Evolutionary conservation across 2,888 invertebrate species (phyloP).

Genomic region (Limenitis camilla): DNA sequence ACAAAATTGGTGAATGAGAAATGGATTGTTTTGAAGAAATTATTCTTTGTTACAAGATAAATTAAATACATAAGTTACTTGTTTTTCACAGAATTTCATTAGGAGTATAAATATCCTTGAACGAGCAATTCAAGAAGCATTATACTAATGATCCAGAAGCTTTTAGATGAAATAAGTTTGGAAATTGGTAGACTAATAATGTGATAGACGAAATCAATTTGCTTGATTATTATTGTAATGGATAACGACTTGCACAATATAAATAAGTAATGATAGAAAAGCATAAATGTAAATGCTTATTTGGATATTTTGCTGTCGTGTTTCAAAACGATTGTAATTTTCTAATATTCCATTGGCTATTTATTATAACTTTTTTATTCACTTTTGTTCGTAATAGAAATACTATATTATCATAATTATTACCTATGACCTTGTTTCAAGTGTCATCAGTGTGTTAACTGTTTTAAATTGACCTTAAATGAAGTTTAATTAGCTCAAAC

Average conservation of each 20-base stretch:
- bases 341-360: too few relatives aligned
- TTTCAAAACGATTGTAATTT: too few relatives aligned
- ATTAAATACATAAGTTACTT: not conserved
- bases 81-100: not conserved
- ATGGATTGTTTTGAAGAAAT: too few relatives aligned
- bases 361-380: too few relatives aligned
- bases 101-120: not conserved
- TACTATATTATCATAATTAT: slow-evolving; percentile 1
- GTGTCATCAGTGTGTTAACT: slow-evolving; percentile 15
- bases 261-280: too few relatives aligned
- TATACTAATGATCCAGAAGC: not conserved
- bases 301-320: too few relatives aligned
- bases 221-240: not conserved
- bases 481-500: slow-evolving; percentile 16
- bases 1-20: too few relatives aligned
- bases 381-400: too few relatives aligned
- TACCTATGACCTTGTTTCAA: slow-evolving; percentile 10
- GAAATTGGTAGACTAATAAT: not conserved
- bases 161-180: not conserved
- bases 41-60: too few relatives aligned
- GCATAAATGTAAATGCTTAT: too few relatives aligned
- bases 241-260: too few relatives aligned
- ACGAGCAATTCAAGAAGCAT: not conserved
- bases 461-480: slow-evolving; percentile 19
- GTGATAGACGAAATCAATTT: not conserved